phyloP scores from a whole-genome alignment of 2,797 vertebrate species.

The Sciaenops ocellatus region DNA sequence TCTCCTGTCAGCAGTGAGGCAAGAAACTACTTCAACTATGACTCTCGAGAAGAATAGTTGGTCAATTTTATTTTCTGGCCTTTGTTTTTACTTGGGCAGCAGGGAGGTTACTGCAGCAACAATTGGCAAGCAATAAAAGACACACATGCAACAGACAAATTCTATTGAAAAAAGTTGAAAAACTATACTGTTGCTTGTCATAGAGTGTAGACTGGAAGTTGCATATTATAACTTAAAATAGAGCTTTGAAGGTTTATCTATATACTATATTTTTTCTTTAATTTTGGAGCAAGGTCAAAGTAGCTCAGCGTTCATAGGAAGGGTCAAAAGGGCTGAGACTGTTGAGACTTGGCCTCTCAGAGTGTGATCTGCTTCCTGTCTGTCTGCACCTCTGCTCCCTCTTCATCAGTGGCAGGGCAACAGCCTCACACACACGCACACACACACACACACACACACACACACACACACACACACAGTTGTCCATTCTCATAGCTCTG shows the following conservation, averaged over 20 bases:
- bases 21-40: conserved; percentile 41
- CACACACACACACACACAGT: conserved; percentile 40
- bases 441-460: conserved; percentile 26
- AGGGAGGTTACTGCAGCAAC: background rate
- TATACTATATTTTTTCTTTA: background rate
- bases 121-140: background rate
- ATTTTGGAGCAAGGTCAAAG: background rate
- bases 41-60: conserved; percentile 16
- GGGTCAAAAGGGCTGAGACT: conserved; percentile 23
- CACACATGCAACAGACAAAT: background rate
- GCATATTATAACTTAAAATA: background rate
- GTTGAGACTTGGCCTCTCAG: conserved; percentile 33
- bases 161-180: background rate
- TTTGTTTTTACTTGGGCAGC: conserved; percentile 12
- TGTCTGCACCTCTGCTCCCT: conserved; percentile 75
- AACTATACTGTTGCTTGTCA: background rate
- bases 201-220: background rate
- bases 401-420: conserved; percentile 43
- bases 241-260: background rate
- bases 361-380: conserved; percentile 76
- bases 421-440: conserved; percentile 30
- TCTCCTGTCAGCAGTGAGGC: conserved; percentile 55
- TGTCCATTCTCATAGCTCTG: conserved; percentile 40
- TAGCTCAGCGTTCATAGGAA: background rate
- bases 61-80: background rate